Base-by-base conservation (phyloP, 2,113 vertebrate genomes). In the Ptilonorhynchus violaceus region DNA sequence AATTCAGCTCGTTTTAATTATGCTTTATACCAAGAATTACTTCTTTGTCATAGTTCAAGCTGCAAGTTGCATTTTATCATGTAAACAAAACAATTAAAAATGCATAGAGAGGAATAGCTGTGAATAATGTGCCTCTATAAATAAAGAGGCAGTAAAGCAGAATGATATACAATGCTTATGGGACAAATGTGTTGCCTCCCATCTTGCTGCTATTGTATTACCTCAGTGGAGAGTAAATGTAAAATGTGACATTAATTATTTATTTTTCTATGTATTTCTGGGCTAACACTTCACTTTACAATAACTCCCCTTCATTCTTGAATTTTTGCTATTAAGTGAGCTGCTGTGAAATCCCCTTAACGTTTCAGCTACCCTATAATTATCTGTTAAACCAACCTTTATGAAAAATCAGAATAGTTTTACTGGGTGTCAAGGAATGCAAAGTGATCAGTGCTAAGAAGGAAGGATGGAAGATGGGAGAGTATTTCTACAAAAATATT, bases 71-170 rank as follows among this genome's bases (percentile, higher is more conserved):
- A 84, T 95, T 95, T 91, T 83, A 59, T 82, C 77, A 39, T 10
- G 25, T 85, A 94, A 97, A 77, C 77, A 96, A 94, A 93, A 49
- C 85, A 95, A 96, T 94, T 93, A 88, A 93, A 96, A 95, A 68
- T 94, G 70, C 66, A 33, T 33, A 30, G 63, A 93, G 37, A 41
- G 33, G 44, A 89, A 64, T 86, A 76, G 75, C 39, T 92, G 44
- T 93, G 78, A 91, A 87, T 44, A 76, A 85, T 78, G 77, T 58
- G 30, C 25, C 10, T 41, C 18, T 49, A 35, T 39, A 75, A 96
- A 58, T n/a, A n/a, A n/a, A n/a, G n/a, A n/a, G n/a, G n/a, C n/a
- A n/a, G n/a, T n/a, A n/a, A n/a, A n/a, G n/a, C n/a, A n/a, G n/a
- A n/a, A n/a, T 55, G 9, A 20, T 76, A n/a, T 56, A 73, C 56